Evolutionary conservation across 2,888 invertebrate genomes (phyloP).

Genomic region (Athrips mouffetella): DNA sequence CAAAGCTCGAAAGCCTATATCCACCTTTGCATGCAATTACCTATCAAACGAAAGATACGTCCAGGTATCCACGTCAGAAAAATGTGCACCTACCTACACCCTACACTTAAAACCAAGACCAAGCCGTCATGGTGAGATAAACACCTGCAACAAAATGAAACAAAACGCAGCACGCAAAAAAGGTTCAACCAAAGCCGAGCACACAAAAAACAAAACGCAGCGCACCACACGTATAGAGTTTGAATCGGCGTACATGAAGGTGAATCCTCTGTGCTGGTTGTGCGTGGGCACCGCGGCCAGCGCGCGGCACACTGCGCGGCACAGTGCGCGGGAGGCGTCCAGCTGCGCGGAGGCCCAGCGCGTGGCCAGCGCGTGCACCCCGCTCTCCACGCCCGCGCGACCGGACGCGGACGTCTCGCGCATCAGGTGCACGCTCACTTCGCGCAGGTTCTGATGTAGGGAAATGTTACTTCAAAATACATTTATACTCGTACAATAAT

Average conservation of each 20-base stretch:
- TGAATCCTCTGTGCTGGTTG: conserved; percentile 86
- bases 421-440: conserved; percentile 89
- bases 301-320: conserved; percentile 84
- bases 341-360: conserved; percentile 89
- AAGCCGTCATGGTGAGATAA: neutral
- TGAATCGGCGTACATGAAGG: conserved; percentile 84
- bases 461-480: no score
- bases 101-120: conserved; percentile 8
- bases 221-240: no score
- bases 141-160: conserved; percentile 17
- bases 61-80: no score
- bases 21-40: no score
- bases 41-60: no score
- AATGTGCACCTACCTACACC: conserved; percentile 14
- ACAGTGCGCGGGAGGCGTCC: conserved; percentile 87
- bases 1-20: no score
- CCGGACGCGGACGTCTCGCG: conserved; percentile 80
- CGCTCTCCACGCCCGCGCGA: conserved; percentile 73
- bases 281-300: conserved; percentile 82
- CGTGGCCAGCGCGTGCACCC: conserved; percentile 88
- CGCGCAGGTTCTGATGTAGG: conserved; percentile 85
- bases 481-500: no score
- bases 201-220: conserved; percentile 14
- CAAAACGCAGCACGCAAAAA: conserved; percentile 13
- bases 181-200: neutral